Evolutionary conservation across 2,113 vertebrate species (phyloP), one percentile per base, ranked within the genome.

Genomic region (Thryonomys swinderianus): DNA sequence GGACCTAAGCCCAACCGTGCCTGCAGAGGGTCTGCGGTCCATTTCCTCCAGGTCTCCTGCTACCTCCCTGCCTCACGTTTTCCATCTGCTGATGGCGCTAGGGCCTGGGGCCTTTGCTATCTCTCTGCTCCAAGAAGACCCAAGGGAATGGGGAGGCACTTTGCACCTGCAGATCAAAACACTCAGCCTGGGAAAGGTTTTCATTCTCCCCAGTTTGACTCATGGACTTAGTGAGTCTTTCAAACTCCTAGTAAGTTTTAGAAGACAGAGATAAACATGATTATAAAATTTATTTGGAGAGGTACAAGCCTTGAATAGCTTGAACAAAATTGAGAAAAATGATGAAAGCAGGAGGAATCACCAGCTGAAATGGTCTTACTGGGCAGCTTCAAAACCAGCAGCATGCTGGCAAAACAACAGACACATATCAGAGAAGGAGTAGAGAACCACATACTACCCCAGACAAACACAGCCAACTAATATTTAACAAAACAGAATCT

Each of bases 361-460:
- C 0, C 34, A 32, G 34, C 57, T 51, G 10, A 66, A 23, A 66
- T 18, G 21, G 34, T 55, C 30, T 27, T 27, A 27, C 2, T n/a
- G 13, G 0, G 0, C 78, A 42, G 30, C n/a, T 34, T 14, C 27
- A 3, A 7, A 78, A 30, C 11, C 20, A n/a, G 27, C n/a, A 16
- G n/a, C n/a, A 21, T 66, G 16, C 40, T 45, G 59, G 42, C 59
- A 57, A 42, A 53, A 45, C 51, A 55, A 27, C 18, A 78, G 30
- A 78, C 3, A 57, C 11, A 18, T 8, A 55, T 34, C 59, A 42
- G 32, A 42, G 30, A 55, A 55, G 27, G 48, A 78, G 45, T 1
- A 27, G 30, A 66, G 1, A 55, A 11, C 30, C 40, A 42, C 69
- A 23, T 14, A n/a, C 21, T 34, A n/a, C n/a, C 5, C 16, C 3